phyloP scores from a whole-genome alignment of 1,140 invertebrate species.

The Lepidostoma basale region DNA sequence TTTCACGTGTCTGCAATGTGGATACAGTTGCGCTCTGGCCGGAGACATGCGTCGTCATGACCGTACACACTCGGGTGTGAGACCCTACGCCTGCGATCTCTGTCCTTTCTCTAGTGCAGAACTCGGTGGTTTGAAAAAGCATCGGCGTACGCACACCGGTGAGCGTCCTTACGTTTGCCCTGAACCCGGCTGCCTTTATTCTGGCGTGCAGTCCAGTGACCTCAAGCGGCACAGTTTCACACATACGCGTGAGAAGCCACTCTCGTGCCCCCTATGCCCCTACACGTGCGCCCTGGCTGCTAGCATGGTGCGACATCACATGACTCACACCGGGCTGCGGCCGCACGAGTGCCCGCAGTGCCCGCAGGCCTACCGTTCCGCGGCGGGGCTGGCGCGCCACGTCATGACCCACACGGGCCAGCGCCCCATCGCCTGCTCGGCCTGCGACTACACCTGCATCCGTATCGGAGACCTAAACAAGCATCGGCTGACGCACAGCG shows the following conservation, averaged over 20 bases:
- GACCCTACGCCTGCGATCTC: background rate
- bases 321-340: background rate
- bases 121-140: background rate
- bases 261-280: background rate
- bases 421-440: background rate
- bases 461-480: background rate
- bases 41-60: background rate
- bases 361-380: background rate
- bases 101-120: background rate
- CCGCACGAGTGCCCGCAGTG: background rate
- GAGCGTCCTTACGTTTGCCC: background rate
- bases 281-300: background rate
- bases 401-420: conserved; percentile 5
- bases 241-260: background rate
- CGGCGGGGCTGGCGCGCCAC: background rate
- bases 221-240: conserved; percentile 1
- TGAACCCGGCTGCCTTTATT: background rate
- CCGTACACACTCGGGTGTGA: background rate
- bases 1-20: background rate
- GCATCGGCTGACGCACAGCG: conserved; percentile 1
- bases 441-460: background rate
- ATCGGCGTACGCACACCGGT: background rate
- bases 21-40: background rate
- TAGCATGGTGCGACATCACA: background rate
- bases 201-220: background rate